These are phyloP conservation scores for Corapipo altera DNA, from an alignment of 2,113 vertebrate genomes.

Conservation along the genomic window DNA sequence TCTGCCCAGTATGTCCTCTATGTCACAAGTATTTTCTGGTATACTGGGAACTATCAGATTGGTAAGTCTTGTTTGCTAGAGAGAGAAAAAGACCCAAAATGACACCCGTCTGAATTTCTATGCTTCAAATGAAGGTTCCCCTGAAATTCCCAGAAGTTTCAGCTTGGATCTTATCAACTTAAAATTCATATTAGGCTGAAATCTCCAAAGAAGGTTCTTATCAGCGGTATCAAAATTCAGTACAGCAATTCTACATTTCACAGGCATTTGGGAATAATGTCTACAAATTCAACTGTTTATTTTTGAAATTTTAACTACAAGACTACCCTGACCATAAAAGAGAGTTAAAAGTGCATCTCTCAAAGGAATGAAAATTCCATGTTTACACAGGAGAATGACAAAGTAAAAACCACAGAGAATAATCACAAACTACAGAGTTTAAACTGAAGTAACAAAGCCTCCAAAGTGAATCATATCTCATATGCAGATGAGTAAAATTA, in stretches of 20 bases:
- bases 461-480: background rate
- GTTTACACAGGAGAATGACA: background rate
- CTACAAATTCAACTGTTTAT: background rate
- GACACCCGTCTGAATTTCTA: background rate
- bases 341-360: background rate
- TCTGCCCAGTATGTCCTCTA: background rate
- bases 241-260: background rate
- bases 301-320: conserved; percentile 2
- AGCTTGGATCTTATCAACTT: background rate
- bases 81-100: background rate
- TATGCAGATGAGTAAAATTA: background rate
- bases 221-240: background rate
- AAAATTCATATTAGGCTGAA: background rate
- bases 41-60: background rate
- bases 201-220: background rate
- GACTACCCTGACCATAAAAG: background rate
- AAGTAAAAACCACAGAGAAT: background rate
- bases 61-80: background rate
- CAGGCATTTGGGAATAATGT: background rate
- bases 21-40: background rate
- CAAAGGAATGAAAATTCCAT: background rate
- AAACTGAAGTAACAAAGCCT: background rate
- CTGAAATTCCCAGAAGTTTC: background rate
- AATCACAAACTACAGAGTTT: background rate
- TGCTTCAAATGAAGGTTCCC: background rate